Percentiles rank a stretch among this genome's conserved stretches.
Conservation (phyloP, 2,797 vertebrate genomes). For the Nasua narica region DNA sequence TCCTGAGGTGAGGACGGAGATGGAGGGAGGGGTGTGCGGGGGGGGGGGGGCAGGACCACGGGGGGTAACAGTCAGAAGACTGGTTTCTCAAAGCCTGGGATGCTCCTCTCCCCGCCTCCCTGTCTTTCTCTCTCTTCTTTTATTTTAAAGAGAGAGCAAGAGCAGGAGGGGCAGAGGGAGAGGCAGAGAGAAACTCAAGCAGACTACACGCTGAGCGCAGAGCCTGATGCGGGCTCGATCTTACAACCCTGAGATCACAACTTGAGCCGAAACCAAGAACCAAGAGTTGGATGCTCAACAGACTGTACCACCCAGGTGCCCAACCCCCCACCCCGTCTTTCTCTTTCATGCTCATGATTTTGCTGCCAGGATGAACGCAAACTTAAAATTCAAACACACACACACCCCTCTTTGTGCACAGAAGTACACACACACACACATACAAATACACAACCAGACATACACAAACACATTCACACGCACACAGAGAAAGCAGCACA, state of each 20-base stretch:
- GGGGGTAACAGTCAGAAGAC: neutral
- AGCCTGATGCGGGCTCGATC: neutral
- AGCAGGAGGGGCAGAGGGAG: neutral
- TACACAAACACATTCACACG: neutral
- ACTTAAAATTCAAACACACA: neutral
- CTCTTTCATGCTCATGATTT: neutral
- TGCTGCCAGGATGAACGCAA: neutral
- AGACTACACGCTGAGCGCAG: neutral
- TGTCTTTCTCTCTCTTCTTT: neutral
- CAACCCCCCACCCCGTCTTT: too few relatives aligned
- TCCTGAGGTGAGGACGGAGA: neutral
- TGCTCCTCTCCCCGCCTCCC: neutral
- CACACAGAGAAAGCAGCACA: neutral
- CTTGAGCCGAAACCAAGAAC: neutral
- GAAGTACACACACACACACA: neutral
- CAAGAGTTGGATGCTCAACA: neutral
- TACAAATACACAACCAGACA: neutral
- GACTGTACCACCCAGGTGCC: neutral
- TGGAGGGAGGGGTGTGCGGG: neutral
- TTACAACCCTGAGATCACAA: neutral
- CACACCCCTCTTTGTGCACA: neutral
- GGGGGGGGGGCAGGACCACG: fast-evolving
- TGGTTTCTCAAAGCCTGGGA: neutral
- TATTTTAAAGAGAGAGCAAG: neutral
- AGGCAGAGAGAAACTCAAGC: neutral